Base-by-base conservation (phyloP, 2,888 invertebrate species). In the Drosophila helvetica region DNA sequence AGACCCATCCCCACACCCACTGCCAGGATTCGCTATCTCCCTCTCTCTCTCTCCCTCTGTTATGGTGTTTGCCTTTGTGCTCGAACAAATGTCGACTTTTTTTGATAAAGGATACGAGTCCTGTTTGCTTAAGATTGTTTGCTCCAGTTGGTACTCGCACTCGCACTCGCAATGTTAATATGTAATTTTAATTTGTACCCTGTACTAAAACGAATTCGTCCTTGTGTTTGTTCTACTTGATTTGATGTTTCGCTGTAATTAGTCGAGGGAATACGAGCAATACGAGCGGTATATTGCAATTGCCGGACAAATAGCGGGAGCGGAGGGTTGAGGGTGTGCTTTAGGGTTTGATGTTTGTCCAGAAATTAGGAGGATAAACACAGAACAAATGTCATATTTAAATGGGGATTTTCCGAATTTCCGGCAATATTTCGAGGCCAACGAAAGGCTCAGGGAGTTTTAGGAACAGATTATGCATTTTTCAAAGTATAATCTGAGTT, bases 11-110 rank as follows among this genome's bases (percentile, higher is more conserved):
- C 25, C 25, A 25, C 25, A 1, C 25, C 25, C 25, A 53, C 17
- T 25, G 18, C 17, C 46, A 38, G 5, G 15, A 19, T 27, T 6
- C 30, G 1, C 30, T n/a, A 10, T 25, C 47, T 19, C 2, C 0
- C 4, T n/a, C 8, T 18, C 8, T 22, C 45, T 7, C 38, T 38
- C 38, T 6, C 0, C 15, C 15, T 12, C 6, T 17, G 12, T 57
- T 43, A 19, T 42, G 18, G 22, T 84, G 73, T 86, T 85, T 88
- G 73, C 70, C 72, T 75, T 81, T 81, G 78, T 75, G 74, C 78
- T 83, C 60, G 62, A 83, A 79, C 83, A 83, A 83, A 83, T 83
- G 83, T 84, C 85, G 70, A 74, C 78, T 59, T 86, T 83, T 84
- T 71, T 67, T 59, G 48, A 66, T 67, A 48, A 66, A 56, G 55